Evolutionary conservation across 2,888 invertebrate species (phyloP).

Genomic region (Dorcus parallelipipedus): DNA sequence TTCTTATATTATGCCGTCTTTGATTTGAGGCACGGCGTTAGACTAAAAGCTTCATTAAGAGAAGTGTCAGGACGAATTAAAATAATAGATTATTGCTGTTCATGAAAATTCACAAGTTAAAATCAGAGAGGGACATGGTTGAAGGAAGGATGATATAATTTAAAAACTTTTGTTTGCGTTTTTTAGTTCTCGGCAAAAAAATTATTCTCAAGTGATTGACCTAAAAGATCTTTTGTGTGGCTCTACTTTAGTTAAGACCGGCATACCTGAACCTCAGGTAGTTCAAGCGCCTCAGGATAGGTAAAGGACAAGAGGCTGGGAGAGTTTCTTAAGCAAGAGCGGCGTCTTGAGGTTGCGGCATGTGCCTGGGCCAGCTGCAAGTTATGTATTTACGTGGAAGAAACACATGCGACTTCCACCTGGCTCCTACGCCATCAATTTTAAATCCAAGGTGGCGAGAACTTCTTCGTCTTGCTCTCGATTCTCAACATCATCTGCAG

Average conservation of each 20-base stretch:
- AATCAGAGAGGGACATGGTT: too few species aligned
- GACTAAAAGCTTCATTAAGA: too few species aligned
- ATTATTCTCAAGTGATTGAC: too few species aligned
- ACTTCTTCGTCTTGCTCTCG: neutral
- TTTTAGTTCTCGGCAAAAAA: too few species aligned
- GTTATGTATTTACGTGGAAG: conserved; percentile 23
- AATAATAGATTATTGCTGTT: too few species aligned
- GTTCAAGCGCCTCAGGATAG: neutral
- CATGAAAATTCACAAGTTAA: too few species aligned
- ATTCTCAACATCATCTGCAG: too few species aligned
- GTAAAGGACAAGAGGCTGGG: conserved; percentile 19
- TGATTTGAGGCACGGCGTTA: neutral
- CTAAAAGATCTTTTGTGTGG: neutral
- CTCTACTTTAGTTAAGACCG: neutral
- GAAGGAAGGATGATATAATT: too few species aligned
- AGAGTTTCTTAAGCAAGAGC: conserved; percentile 25
- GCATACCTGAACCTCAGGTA: neutral
- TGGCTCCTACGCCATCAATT: conserved; percentile 29
- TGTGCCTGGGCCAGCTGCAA: conserved; percentile 37
- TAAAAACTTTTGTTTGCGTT: too few species aligned
- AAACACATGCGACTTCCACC: conserved; percentile 29
- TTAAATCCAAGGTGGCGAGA: conserved; percentile 24
- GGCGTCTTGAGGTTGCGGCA: conserved; percentile 30
- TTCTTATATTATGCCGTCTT: neutral
- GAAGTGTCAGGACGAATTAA: too few species aligned